A percentile compares a stretch with the other conserved stretches of the same genome.
phyloP scores from a whole-genome alignment of 1,140 invertebrate species.

The Chlorops oryzae region DNA sequence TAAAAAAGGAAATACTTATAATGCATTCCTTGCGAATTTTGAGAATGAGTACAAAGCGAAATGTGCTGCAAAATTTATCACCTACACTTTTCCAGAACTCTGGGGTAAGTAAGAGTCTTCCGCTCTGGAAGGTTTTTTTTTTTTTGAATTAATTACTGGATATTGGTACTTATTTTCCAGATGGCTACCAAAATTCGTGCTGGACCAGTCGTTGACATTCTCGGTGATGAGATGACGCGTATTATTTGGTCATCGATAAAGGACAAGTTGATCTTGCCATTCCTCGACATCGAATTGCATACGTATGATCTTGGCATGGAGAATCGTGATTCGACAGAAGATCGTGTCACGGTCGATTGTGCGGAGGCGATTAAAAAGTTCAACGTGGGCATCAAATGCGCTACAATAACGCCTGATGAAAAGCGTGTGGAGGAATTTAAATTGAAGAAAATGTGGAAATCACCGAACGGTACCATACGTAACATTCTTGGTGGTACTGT shows the following conservation, averaged over 20 bases:
- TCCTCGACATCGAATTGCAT: slow-evolving; percentile 92
- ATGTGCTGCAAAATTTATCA: no score
- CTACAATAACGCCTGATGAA: slow-evolving; percentile 98
- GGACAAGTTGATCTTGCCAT: slow-evolving; percentile 93
- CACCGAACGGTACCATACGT: slow-evolving; percentile 96
- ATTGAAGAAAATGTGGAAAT: slow-evolving; percentile 98
- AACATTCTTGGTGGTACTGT: slow-evolving; percentile 98
- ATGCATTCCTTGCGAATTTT: no score
- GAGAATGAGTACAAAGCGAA: no score
- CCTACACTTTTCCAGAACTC: no score
- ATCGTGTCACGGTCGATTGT: slow-evolving; percentile 94
- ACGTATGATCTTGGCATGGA: slow-evolving; percentile 93
- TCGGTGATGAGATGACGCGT: slow-evolving; percentile 99
- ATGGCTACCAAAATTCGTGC: slow-evolving; percentile 66
- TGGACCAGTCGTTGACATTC: slow-evolving; percentile 86
- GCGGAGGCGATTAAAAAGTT: slow-evolving; percentile 95
- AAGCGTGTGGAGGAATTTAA: slow-evolving; percentile 90
- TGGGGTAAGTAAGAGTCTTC: no score
- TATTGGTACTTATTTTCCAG: slow-evolving; percentile 31
- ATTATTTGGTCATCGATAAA: slow-evolving; percentile 99
- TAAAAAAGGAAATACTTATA: no score
- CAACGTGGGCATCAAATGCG: slow-evolving; percentile 98
- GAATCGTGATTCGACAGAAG: slow-evolving; percentile 87
- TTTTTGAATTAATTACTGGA: no score
- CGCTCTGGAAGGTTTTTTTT: no score